These are phyloP conservation scores for Trachops cirrhosus DNA, from an alignment of 2,797 vertebrate species.

Conservation along the genomic window DNA sequence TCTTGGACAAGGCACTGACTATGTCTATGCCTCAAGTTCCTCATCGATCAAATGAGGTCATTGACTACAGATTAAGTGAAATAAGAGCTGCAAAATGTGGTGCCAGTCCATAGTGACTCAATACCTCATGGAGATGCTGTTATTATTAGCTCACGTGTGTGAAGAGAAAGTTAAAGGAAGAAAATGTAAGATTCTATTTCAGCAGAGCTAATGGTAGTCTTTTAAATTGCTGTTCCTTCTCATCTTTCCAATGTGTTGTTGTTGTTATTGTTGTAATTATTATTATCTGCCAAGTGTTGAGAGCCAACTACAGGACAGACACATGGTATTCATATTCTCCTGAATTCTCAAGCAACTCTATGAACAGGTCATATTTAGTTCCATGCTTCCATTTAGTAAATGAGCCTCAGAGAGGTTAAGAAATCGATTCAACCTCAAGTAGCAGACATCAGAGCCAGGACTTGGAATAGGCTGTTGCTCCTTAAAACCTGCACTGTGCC, in stretches of 20 bases:
- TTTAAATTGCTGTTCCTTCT: background rate
- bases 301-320: background rate
- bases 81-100: background rate
- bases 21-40: background rate
- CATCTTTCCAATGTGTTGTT: background rate
- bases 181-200: background rate
- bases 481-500: background rate
- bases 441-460: background rate
- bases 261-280: background rate
- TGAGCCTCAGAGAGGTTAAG: background rate
- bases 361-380: background rate
- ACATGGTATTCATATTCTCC: background rate
- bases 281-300: background rate
- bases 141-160: background rate
- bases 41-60: background rate
- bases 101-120: background rate
- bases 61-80: background rate
- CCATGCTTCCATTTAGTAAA: background rate
- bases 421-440: background rate
- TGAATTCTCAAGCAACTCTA: background rate
- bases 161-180: background rate
- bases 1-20: background rate
- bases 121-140: background rate
- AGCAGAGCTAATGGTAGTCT: background rate
- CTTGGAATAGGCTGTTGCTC: background rate